These are phyloP conservation scores for Tringa solitaria DNA, from an alignment of 2,113 vertebrate species.

Conservation along the genomic window DNA sequence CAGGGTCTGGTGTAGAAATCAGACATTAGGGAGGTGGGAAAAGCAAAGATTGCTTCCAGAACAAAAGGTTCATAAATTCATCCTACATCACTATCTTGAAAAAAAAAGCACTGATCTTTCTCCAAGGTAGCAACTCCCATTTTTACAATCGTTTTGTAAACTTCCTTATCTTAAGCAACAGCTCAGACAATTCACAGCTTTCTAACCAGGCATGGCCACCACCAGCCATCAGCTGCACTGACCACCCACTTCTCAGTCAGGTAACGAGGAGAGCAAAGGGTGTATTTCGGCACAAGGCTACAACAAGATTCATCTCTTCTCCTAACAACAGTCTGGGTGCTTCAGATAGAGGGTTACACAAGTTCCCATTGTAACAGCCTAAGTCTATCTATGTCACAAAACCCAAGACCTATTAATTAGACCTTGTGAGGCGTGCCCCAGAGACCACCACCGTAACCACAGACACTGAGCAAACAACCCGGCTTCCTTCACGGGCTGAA, in stretches of 20 bases:
- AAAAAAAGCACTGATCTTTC: neutral
- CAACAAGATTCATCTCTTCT: neutral
- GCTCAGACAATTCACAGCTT: neutral
- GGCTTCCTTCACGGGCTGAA: accelerated
- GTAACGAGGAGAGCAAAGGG: accelerated
- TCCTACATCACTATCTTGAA: neutral
- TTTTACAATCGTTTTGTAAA: neutral
- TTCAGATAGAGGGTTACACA: accelerated
- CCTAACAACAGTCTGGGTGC: accelerated
- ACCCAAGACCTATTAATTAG: neutral
- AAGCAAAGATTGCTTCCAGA: neutral
- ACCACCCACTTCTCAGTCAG: neutral
- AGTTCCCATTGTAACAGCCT: neutral
- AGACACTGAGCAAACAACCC: neutral
- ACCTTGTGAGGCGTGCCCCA: neutral
- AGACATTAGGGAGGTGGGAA: neutral
- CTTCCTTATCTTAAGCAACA: neutral
- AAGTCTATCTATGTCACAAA: neutral
- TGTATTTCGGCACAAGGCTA: neutral
- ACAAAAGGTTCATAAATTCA: neutral
- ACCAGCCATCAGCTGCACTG: neutral
- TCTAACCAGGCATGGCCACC: neutral
- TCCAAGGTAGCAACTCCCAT: neutral
- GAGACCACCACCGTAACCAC: neutral
- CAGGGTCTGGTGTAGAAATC: neutral